Percentiles rank a stretch among this genome's conserved stretches.
These are phyloP conservation scores for Adrianichthys oophorus DNA, from an alignment of 2,797 vertebrate species.

Conservation along the genomic window DNA sequence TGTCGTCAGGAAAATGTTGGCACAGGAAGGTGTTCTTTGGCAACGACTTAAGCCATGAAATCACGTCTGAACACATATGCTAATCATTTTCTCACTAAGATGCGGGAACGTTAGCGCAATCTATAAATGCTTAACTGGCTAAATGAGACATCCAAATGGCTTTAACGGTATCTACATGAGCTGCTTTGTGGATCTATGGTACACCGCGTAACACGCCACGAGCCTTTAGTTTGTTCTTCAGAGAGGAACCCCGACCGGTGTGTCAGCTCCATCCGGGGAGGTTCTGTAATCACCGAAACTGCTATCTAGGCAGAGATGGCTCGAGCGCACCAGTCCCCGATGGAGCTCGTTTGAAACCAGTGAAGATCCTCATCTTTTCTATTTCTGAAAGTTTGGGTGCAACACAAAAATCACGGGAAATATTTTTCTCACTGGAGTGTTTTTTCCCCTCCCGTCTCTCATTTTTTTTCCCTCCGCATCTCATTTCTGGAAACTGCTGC, in stretches of 20 bases:
- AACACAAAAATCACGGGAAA: conserved; percentile 54
- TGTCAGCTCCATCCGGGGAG: conserved; percentile 26
- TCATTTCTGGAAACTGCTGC: conserved; percentile 50
- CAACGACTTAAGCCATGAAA: conserved; percentile 67
- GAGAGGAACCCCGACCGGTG: conserved; percentile 49
- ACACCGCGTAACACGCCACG: conserved; percentile 49
- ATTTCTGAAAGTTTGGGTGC: conserved; percentile 60
- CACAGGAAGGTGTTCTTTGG: conserved; percentile 73
- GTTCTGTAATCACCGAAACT: conserved; percentile 42
- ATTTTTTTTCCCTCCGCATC: conserved; percentile 4
- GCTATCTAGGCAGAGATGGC: conserved; percentile 30
- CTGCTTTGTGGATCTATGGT: conserved; percentile 19
- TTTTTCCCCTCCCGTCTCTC: background rate
- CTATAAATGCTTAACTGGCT: conserved; percentile 46
- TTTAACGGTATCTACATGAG: conserved; percentile 23
- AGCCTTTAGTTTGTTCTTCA: conserved; percentile 50
- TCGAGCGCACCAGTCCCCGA: conserved; percentile 19
- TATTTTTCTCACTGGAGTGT: conserved; percentile 47
- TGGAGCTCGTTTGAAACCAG: conserved; percentile 35
- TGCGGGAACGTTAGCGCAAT: conserved; percentile 49
- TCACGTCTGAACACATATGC: conserved; percentile 67
- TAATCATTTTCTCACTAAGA: conserved; percentile 58
- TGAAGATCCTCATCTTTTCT: conserved; percentile 42
- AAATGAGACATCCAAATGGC: conserved; percentile 2
- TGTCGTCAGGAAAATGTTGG: conserved; percentile 65